A percentile compares a stretch with the other conserved stretches of the same genome.
Evolutionary conservation across 2,797 vertebrate species (phyloP).

Genomic region (Tragopan temminckii): DNA sequence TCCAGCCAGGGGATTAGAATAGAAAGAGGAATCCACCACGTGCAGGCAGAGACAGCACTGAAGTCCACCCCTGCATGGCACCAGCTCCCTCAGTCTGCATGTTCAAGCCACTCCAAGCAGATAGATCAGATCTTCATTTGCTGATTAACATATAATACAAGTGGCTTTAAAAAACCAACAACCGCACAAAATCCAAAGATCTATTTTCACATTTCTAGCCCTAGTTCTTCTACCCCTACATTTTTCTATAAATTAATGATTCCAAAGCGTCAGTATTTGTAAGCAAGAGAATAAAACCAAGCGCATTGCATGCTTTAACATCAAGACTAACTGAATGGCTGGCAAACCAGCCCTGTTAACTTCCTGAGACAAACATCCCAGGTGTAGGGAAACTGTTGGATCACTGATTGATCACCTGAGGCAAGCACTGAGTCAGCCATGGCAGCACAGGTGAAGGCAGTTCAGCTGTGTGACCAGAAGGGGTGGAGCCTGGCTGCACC

Average conservation of each 20-base stretch:
- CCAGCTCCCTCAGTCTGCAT: fast-evolving
- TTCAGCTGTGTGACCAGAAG: no score
- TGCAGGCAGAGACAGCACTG: not conserved
- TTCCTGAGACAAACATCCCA: not conserved
- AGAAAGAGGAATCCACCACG: not conserved
- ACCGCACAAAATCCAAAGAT: not conserved
- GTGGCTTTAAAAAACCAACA: fast-evolving
- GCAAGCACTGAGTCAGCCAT: no score
- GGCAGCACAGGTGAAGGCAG: no score
- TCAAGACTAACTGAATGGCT: not conserved
- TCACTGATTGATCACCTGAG: no score
- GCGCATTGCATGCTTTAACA: not conserved
- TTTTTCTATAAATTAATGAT: not conserved
- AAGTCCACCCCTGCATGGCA: not conserved
- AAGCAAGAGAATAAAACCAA: not conserved
- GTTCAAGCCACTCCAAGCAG: not conserved
- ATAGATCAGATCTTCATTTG: not conserved
- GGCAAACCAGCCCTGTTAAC: not conserved
- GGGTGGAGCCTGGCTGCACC: no score
- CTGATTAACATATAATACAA: not conserved
- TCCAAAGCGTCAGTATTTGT: not conserved
- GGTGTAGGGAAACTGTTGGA: no score
- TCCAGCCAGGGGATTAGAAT: not conserved
- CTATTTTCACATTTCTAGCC: not conserved
- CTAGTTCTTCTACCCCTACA: not conserved